These are phyloP conservation scores for Diplazon laetatorius DNA, from an alignment of 2,888 invertebrate species.

Conservation along the genomic window DNA sequence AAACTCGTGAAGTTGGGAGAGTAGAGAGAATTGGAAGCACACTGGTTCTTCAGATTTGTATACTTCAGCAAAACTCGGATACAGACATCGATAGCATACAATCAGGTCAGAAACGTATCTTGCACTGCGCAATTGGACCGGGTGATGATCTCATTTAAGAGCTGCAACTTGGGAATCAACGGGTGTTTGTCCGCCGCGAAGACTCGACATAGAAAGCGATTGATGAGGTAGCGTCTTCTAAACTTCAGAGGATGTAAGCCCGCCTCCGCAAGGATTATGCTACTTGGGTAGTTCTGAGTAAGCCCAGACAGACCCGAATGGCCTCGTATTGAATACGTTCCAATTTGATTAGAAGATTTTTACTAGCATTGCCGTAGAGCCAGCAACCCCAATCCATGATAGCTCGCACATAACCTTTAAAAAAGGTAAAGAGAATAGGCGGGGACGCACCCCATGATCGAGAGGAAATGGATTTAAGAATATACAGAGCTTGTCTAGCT, in stretches of 20 bases:
- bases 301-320: background rate
- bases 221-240: background rate
- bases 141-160: background rate
- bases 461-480: slow-evolving; percentile 1
- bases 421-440: background rate
- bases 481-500: no score
- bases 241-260: slow-evolving; percentile 3
- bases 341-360: no score
- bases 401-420: no score
- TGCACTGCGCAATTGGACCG: background rate
- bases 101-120: background rate
- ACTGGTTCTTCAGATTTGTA: slow-evolving; percentile 7
- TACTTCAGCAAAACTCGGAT: background rate
- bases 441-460: no score
- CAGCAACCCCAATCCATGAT: no score
- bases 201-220: background rate
- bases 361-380: no score
- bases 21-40: background rate
- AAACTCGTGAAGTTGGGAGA: background rate
- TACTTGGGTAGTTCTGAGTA: background rate
- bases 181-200: background rate
- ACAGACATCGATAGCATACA: background rate
- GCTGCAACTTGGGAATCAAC: background rate
- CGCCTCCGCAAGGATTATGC: background rate
- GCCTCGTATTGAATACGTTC: background rate